Evolutionary conservation across 2,113 vertebrate species (phyloP).

Genomic region (Turdus rufiventris): DNA sequence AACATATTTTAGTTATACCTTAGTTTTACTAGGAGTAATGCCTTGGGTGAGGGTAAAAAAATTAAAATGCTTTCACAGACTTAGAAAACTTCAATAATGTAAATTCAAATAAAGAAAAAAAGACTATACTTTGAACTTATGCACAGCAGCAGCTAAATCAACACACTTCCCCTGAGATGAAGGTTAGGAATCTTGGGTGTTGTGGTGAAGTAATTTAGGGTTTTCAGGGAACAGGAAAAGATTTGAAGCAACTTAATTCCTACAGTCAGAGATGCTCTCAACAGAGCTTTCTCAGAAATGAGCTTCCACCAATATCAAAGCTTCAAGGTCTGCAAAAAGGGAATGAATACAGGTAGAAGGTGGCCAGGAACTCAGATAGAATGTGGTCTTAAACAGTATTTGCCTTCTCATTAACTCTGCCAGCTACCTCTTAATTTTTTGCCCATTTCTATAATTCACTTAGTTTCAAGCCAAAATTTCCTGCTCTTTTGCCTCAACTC

Average conservation of each 20-base stretch:
- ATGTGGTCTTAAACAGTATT: neutral
- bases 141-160: neutral
- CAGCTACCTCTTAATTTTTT: neutral
- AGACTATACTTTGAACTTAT: neutral
- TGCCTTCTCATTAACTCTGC: neutral
- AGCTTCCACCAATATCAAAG: neutral
- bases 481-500: neutral
- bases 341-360: neutral
- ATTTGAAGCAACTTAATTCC: neutral
- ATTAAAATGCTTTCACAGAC: neutral
- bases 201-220: neutral
- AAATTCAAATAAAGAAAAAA: neutral
- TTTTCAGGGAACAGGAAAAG: neutral
- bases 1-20: neutral
- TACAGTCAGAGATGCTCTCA: neutral
- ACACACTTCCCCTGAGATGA: neutral
- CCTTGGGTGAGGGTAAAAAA: neutral
- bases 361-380: neutral
- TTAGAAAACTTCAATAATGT: neutral
- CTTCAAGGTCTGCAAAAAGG: neutral
- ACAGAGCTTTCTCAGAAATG: neutral
- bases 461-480: neutral
- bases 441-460: neutral
- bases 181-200: neutral
- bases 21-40: neutral